Evolutionary conservation across 2,888 invertebrate species (phyloP).

Genomic region (Mythimna impura): DNA sequence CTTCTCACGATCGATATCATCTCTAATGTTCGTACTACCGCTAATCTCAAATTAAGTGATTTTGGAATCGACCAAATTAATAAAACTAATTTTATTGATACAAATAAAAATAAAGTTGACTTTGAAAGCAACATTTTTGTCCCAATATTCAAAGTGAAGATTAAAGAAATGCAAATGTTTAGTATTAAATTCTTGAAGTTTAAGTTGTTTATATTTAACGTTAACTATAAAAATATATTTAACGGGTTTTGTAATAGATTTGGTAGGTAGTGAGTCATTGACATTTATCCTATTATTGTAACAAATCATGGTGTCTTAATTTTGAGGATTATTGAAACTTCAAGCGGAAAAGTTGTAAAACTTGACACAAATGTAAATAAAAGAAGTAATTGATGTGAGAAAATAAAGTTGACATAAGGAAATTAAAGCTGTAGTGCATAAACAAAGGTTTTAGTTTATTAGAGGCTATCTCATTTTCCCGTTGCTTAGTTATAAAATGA

Average conservation of each 20-base stretch:
- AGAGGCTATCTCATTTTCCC: too few species aligned
- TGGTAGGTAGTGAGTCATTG: slow-evolving; percentile 44
- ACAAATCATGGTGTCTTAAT: slow-evolving; percentile 57
- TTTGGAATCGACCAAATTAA: slow-evolving; percentile 45
- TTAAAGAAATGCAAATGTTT: slow-evolving; percentile 63
- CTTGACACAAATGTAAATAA: slow-evolving; percentile 39
- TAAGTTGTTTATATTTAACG: slow-evolving; percentile 47
- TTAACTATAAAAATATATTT: slow-evolving; percentile 53
- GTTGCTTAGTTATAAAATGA: too few species aligned
- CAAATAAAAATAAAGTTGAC: slow-evolving; percentile 57
- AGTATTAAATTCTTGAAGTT: slow-evolving; percentile 58
- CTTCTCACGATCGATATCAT: slow-evolving; percentile 14
- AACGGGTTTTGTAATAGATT: slow-evolving; percentile 59
- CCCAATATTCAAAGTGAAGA: slow-evolving; percentile 52
- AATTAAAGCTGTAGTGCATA: slow-evolving; percentile 9
- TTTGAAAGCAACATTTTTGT: slow-evolving; percentile 45
- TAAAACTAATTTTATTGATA: slow-evolving; percentile 54
- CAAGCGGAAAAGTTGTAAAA: slow-evolving; percentile 34
- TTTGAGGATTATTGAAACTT: slow-evolving; percentile 40
- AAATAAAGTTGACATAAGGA: slow-evolving; percentile 31
- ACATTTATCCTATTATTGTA: slow-evolving; percentile 64
- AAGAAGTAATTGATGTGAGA: slow-evolving; percentile 30
- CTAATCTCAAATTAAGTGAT: slow-evolving; percentile 52
- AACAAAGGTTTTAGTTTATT: slow-evolving; percentile 5
- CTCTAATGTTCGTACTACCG: slow-evolving; percentile 9